These are phyloP conservation scores for Formica aserva DNA, from an alignment of 2,888 invertebrate species.

Conservation along the genomic window DNA sequence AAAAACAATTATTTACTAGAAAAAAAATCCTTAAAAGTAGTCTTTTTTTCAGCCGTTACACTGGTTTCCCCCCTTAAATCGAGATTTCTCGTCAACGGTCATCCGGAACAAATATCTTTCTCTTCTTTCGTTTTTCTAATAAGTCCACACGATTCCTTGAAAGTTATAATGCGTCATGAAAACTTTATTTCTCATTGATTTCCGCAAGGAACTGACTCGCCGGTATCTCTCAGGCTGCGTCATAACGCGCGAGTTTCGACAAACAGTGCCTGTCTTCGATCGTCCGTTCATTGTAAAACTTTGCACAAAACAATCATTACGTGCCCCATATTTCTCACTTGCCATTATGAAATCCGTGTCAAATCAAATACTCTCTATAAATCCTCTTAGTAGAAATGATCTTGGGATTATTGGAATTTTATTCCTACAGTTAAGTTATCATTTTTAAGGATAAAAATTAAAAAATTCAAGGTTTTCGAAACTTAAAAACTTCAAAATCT, in stretches of 20 bases:
- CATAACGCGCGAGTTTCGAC: conserved; percentile 39
- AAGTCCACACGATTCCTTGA: background rate
- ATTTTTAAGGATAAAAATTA: background rate
- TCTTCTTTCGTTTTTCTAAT: conserved; percentile 6
- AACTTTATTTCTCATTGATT: conserved; percentile 71
- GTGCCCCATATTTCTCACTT: conserved; percentile 33
- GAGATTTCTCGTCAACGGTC: conserved; percentile 20
- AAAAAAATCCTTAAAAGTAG: too few relatives aligned
- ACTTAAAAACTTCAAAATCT: background rate
- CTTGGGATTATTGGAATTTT: background rate
- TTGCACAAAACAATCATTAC: conserved; percentile 33
- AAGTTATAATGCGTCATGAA: conserved; percentile 57
- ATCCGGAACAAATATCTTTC: background rate
- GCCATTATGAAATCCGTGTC: background rate
- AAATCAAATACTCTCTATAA: background rate
- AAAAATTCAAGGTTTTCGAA: background rate
- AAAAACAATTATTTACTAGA: too few relatives aligned
- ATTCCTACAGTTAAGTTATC: background rate
- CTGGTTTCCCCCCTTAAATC: conserved; percentile 5
- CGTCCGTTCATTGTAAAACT: conserved; percentile 60
- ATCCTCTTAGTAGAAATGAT: background rate
- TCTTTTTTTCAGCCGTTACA: too few relatives aligned
- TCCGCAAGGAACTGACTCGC: conserved; percentile 63
- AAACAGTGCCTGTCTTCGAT: conserved; percentile 63
- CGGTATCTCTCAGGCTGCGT: conserved; percentile 62